Evolutionary conservation across 2,888 invertebrate genomes (phyloP), one percentile per base, ranked within the genome.

Genomic region (Leptarthrus brevirostris): DNA sequence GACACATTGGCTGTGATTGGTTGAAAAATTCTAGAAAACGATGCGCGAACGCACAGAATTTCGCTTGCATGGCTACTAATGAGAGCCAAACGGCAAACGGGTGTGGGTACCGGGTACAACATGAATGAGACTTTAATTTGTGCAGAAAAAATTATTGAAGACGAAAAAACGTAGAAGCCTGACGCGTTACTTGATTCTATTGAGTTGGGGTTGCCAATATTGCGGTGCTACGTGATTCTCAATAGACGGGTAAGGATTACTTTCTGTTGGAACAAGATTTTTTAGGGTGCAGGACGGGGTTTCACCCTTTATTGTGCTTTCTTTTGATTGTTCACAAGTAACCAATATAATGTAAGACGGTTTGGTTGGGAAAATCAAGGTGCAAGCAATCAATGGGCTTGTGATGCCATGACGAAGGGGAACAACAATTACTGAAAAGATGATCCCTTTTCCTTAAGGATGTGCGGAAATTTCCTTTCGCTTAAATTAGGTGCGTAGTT

Each of bases 21-120:
- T 20, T 0, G 49, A 40, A 40, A 40, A 40, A 49, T 3, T 16
- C 16, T 20, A 6, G 14, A 40, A 40, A 40, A 40, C 1, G 20
- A 8, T 49, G 20, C 18, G 49, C 49, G 49, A 20, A 49, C 49
- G 49, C 20, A 49, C 5, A 49, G 49, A 18, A 49, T 49, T 49
- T 40, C n/a, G 16, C n/a, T 49, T 49, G 49, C 49, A 49, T 49
- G 18, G 49, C 20, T 49, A 20, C 49, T 49, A 49, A 49, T 49
- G 3, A 20, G 18, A 16, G 49, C 49, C 20, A 1, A 49, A 18
- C 20, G 49, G 49, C 6, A 49, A 16, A 49, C 49, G 49, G 49
- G 49, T 49, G 49, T 49, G 49, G 20, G 49, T 40, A 40, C 40
- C 40, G 40, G 40, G 40, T 40, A 40, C n/a, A 40, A 40, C 40